Conservation (phyloP, 2,888 invertebrate species). For the Meliscaeva auricollis region DNA sequence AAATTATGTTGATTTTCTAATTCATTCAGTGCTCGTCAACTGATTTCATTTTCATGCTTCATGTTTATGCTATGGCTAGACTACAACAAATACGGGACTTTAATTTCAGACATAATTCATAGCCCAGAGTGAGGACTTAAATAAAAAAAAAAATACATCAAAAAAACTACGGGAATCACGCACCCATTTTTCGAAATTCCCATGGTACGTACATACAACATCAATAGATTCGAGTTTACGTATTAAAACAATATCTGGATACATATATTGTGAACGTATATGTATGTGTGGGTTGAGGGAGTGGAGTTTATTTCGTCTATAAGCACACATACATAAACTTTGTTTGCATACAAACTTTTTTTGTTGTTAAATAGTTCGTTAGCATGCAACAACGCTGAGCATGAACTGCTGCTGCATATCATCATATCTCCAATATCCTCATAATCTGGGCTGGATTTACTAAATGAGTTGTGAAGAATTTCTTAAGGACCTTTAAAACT, state of each 20-base stretch:
- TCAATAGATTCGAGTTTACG: background rate
- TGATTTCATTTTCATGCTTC: slow-evolving; percentile 63
- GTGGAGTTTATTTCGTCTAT: background rate
- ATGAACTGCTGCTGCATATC: slow-evolving; percentile 9
- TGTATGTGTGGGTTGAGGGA: background rate
- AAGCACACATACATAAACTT: slow-evolving; percentile 5
- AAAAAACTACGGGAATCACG: slow-evolving; percentile 15
- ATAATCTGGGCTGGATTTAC: slow-evolving; percentile 2
- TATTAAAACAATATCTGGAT: background rate
- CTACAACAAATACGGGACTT: background rate
- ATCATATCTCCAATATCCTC: background rate
- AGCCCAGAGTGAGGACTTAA: slow-evolving; percentile 3
- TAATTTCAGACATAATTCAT: background rate
- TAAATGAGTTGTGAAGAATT: no score
- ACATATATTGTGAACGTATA: background rate
- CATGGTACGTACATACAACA: slow-evolving; percentile 1
- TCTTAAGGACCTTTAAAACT: no score
- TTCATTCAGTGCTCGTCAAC: slow-evolving; percentile 69
- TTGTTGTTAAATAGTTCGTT: slow-evolving; percentile 51
- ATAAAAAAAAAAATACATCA: background rate
- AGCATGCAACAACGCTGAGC: slow-evolving; percentile 40
- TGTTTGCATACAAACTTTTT: slow-evolving; percentile 55
- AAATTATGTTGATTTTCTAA: slow-evolving; percentile 72
- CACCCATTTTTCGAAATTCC: slow-evolving; percentile 12
- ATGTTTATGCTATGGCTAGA: background rate